Base-by-base conservation (phyloP, 2,797 vertebrate species). In the Crenichthys baileyi region DNA sequence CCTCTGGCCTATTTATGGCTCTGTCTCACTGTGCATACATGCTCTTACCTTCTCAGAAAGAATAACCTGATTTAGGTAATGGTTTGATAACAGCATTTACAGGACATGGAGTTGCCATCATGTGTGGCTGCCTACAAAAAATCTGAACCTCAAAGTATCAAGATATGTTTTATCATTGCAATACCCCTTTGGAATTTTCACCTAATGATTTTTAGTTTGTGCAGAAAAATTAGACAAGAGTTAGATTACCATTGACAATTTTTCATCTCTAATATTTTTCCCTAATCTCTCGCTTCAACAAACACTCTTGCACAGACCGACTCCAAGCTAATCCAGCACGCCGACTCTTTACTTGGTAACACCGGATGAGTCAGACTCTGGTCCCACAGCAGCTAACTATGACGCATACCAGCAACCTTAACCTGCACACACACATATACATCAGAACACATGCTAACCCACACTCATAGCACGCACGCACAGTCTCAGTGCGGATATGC, bases 331-430 rank as follows among this genome's bases (percentile, higher is more conserved):
- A 87, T 85, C 85, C 73, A 71, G 70, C 86, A 85, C 75, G 67
- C 82, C 80, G 77, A 89, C 87, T 89, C 83, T 91, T 93, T 90
- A 88, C 89, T 83, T 84, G 46, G 88, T 92, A 93, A 93, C 88
- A 90, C 90, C 63, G 90, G 92, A 94, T 96, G 95, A 96, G 93
- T 95, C 95, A 96, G 93, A 95, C 90, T 93, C 90, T 82, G 72
- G 89, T 94, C 94, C 93, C 94, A 90, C 82, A 92, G 91, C 93
- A 92, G 89, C 91, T 89, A 92, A 88, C 94, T 93, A 87, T 96
- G 95, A 95, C 94, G 93, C 93, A 94, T 88, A 91, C 88, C 91
- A 81, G 85, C 92, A 92, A 68, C 87, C 76, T 79, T 85, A 90
- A 90, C 87, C 80, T 78, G 77, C 85, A 88, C 82, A 83, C 72